Evolutionary conservation across 30 jellyfish, hydroid and myxozoan species (phyloP).

Genomic region (Pelagia noctiluca): DNA sequence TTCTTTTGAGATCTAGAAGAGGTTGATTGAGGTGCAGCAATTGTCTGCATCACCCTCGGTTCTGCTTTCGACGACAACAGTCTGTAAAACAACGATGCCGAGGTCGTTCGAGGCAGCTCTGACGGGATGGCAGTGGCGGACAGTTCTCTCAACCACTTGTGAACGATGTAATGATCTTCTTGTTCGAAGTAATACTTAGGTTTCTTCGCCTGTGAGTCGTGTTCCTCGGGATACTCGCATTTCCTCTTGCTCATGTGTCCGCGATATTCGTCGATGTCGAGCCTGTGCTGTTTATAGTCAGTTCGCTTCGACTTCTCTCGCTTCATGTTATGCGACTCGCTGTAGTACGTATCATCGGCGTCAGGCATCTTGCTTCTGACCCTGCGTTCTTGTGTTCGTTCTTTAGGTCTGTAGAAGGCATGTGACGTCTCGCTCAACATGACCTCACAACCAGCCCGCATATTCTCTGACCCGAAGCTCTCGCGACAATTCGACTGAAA

Average conservation of each 20-base stretch:
- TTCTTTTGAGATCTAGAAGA: constrained; percentile 41
- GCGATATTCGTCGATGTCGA: constrained; percentile 20
- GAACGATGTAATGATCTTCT: constrained; percentile 71
- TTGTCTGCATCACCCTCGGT: constrained; percentile 74
- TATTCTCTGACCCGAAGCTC: constrained; percentile 59
- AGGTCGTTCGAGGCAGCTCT: constrained; percentile 62
- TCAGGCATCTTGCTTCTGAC: constrained; percentile 3
- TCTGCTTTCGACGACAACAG: constrained; percentile 66
- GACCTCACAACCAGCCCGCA: constrained; percentile 74
- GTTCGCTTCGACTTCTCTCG: background rate
- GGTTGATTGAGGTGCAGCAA: constrained; percentile 44
- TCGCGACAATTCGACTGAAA: constrained; percentile 51
- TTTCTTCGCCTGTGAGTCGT: constrained; percentile 42
- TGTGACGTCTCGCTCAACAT: constrained; percentile 67
- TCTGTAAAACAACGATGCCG: constrained; percentile 73
- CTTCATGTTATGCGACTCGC: constrained; percentile 4
- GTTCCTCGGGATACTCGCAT: constrained; percentile 44
- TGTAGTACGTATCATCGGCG: constrained; percentile 31
- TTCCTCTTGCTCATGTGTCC: constrained; percentile 45
- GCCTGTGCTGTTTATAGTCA: background rate
- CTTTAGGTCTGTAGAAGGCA: constrained; percentile 37
- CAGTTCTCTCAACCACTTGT: constrained; percentile 59
- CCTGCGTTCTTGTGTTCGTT: constrained; percentile 12
- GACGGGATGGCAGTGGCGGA: constrained; percentile 49
- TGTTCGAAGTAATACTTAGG: constrained; percentile 69